Conservation (phyloP, 2,113 vertebrate species). For the Cyprinus carpio region DNA sequence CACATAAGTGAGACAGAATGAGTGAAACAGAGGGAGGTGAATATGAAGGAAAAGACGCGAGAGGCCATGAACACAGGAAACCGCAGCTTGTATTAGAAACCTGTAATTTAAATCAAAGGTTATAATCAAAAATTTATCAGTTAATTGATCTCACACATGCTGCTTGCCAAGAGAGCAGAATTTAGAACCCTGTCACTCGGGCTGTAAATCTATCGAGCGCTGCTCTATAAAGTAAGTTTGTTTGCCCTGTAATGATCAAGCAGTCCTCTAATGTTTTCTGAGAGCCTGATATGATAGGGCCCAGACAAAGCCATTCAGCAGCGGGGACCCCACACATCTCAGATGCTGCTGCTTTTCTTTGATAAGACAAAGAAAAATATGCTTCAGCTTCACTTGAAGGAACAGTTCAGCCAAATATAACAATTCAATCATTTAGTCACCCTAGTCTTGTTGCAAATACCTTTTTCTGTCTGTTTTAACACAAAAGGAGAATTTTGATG, state of each 20-base stretch:
- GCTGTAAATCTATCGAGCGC: conserved; percentile 46
- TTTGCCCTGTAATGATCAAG: conserved; percentile 59
- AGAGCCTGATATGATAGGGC: conserved; percentile 55
- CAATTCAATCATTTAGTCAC: background rate
- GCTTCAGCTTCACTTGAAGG: background rate
- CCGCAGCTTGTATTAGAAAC: conserved; percentile 52
- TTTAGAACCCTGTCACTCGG: conserved; percentile 49
- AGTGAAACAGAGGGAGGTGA: conserved; percentile 15
- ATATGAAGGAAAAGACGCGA: conserved; percentile 16
- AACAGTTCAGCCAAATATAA: background rate
- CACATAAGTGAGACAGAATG: conserved; percentile 38
- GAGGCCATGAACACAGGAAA: conserved; percentile 45
- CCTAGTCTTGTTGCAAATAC: background rate
- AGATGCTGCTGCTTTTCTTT: background rate
- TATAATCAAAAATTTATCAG: conserved; percentile 75
- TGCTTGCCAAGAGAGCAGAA: conserved; percentile 58
- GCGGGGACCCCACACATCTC: background rate
- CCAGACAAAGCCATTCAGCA: conserved; percentile 38
- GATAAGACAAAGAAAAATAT: conserved; percentile 30
- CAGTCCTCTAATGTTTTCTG: conserved; percentile 55
- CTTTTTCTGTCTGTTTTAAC: background rate
- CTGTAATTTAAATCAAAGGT: conserved; percentile 62
- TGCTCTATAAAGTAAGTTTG: conserved; percentile 61
- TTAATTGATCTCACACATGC: conserved; percentile 70
- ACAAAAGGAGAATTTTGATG: background rate